phyloP scores from a whole-genome alignment of 1,140 invertebrate species.

The Procambarus clarkii region DNA sequence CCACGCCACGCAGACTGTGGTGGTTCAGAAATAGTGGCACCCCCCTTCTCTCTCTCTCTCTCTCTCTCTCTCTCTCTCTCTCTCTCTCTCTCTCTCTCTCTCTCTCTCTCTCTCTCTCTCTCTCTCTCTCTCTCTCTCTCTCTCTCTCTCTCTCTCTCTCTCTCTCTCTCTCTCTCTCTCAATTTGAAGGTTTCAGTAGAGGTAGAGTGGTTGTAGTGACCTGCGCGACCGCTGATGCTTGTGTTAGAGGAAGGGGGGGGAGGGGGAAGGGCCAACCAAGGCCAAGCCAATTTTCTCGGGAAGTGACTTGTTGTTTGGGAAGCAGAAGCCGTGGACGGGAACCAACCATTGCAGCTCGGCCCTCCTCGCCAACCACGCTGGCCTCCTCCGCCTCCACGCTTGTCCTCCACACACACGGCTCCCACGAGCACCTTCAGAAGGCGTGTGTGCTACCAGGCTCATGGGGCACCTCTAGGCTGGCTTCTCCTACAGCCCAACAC shows the following conservation, averaged over 20 bases:
- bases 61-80: neutral
- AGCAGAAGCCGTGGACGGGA: conserved; percentile 31
- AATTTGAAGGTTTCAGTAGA: neutral
- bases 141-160: too few relatives aligned
- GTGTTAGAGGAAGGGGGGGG: neutral
- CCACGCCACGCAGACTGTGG: neutral
- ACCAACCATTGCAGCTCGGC: neutral
- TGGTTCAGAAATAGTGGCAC: neutral
- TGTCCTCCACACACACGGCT: too few relatives aligned
- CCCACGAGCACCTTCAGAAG: too few relatives aligned
- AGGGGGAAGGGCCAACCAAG: conserved; percentile 18
- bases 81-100: neutral
- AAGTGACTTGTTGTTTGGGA: conserved; percentile 52
- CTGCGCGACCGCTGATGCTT: neutral
- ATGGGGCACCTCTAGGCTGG: too few relatives aligned
- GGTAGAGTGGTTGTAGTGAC: neutral
- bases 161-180: too few relatives aligned
- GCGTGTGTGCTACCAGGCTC: too few relatives aligned
- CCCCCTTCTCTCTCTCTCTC: too few relatives aligned
- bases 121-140: neutral
- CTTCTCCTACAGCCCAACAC: too few relatives aligned
- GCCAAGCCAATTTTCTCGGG: conserved; percentile 51
- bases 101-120: too few relatives aligned
- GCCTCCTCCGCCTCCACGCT: neutral
- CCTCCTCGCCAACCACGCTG: neutral